Evolutionary conservation across 1,140 invertebrate species (phyloP).

Genomic region (Aphelinus certus): DNA sequence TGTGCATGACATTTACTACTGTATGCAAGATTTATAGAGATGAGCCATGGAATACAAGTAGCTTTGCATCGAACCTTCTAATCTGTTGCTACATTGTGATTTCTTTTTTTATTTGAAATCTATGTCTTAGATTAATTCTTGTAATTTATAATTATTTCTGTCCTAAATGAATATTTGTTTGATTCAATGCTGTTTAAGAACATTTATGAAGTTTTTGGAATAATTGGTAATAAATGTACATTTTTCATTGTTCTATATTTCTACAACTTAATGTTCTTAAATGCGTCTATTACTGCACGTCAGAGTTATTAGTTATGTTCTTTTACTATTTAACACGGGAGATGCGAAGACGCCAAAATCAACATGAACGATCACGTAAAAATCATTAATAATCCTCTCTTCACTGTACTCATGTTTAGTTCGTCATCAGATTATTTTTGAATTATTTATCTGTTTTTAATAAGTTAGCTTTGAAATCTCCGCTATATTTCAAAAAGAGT

Average conservation of each 20-base stretch:
- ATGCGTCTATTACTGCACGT: slow-evolving; percentile 11
- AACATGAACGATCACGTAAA: slow-evolving; percentile 30
- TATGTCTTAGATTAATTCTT: background rate
- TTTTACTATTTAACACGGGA: slow-evolving; percentile 7
- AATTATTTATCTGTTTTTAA: slow-evolving; percentile 1
- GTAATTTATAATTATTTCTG: background rate
- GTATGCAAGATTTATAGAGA: slow-evolving; percentile 23
- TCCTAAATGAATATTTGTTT: too few relatives aligned
- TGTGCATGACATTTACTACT: slow-evolving; percentile 17
- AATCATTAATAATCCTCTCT: background rate
- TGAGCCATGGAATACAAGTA: slow-evolving; percentile 22
- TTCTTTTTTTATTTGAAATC: background rate
- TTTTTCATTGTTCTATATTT: too few relatives aligned
- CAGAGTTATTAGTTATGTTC: slow-evolving; percentile 12
- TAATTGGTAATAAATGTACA: too few relatives aligned
- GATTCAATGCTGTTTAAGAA: too few relatives aligned
- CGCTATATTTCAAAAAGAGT: too few relatives aligned
- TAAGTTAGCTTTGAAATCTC: background rate
- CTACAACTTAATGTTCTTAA: too few relatives aligned
- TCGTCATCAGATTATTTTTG: background rate
- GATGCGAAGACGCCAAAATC: slow-evolving; percentile 15
- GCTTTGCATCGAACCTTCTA: slow-evolving; percentile 3
- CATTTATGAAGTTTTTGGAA: too few relatives aligned
- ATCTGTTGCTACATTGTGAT: slow-evolving; percentile 21
- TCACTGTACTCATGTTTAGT: background rate